Conservation (phyloP, 2,113 vertebrate genomes). For the Fregetta grallaria region DNA sequence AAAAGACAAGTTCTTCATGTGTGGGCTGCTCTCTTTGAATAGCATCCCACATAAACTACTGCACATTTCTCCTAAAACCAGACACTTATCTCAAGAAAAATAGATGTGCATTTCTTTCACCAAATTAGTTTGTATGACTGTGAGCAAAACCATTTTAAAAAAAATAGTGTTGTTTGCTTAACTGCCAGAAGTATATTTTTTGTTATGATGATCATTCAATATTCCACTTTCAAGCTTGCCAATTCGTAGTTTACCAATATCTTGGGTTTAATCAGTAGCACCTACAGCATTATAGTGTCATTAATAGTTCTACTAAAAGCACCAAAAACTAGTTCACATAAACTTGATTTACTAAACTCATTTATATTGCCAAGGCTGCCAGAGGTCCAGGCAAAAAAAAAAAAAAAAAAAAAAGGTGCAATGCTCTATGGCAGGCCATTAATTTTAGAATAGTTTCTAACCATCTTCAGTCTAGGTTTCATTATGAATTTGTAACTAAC, state of each 20-base stretch:
- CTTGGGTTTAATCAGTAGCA: not conserved
- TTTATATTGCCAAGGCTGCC: not conserved
- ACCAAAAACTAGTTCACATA: not conserved
- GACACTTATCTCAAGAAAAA: not conserved
- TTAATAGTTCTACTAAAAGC: not conserved
- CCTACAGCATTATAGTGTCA: not conserved
- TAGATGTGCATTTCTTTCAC: not conserved
- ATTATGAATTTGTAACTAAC: not conserved
- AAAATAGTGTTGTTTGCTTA: not conserved
- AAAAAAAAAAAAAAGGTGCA: not conserved
- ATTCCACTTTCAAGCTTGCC: not conserved
- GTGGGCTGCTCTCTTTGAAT: slow-evolving; percentile 15
- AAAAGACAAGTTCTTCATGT: not conserved
- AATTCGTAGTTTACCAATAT: not conserved
- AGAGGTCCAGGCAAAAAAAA: not conserved
- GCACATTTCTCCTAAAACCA: slow-evolving; percentile 17
- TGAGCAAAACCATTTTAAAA: not conserved
- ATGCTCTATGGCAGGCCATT: not conserved
- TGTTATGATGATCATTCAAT: not conserved
- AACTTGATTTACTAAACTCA: not conserved
- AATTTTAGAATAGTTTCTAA: not conserved
- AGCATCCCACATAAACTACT: not conserved
- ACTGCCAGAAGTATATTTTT: not conserved
- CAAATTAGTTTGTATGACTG: not conserved
- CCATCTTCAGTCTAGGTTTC: not conserved